Conservation (phyloP, 2,888 invertebrate species). For the Sisyra terminalis region DNA sequence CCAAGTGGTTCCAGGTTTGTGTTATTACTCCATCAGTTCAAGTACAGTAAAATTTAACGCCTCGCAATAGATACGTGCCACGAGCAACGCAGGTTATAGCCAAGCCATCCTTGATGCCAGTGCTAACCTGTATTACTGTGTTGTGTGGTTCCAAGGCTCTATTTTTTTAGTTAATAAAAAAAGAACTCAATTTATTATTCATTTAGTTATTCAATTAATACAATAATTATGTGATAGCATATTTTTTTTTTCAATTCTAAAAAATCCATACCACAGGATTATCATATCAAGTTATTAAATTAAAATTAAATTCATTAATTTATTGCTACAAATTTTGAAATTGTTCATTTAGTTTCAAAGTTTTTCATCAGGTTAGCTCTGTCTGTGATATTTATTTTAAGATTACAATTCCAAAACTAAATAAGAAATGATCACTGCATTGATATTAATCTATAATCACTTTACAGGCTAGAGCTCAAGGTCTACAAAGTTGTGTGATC, state of each 20-base stretch:
- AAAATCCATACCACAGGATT: no score
- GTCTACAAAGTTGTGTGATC: constrained; percentile 90
- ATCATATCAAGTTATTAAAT: no score
- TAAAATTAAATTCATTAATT: no score
- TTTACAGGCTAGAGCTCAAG: constrained; percentile 84
- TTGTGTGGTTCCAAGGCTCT: no score
- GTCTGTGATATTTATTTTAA: neutral
- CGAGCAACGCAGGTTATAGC: constrained; percentile 6
- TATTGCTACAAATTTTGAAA: no score
- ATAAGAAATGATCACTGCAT: neutral
- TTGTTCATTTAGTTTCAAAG: neutral
- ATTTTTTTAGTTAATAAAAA: no score
- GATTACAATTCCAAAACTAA: neutral
- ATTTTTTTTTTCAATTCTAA: no score
- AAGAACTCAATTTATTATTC: no score
- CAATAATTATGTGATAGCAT: no score
- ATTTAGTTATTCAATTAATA: no score
- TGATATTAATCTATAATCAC: constrained; percentile 9
- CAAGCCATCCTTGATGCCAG: constrained; percentile 3
- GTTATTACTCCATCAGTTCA: constrained; percentile 23
- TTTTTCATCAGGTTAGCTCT: constrained; percentile 8
- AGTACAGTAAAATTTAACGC: constrained; percentile 1
- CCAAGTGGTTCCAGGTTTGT: constrained; percentile 99
- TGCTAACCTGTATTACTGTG: constrained; percentile 6
- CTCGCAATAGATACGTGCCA: constrained; percentile 6